These are phyloP conservation scores for Fulica atra DNA, from an alignment of 2,113 vertebrate genomes.

Conservation along the genomic window DNA sequence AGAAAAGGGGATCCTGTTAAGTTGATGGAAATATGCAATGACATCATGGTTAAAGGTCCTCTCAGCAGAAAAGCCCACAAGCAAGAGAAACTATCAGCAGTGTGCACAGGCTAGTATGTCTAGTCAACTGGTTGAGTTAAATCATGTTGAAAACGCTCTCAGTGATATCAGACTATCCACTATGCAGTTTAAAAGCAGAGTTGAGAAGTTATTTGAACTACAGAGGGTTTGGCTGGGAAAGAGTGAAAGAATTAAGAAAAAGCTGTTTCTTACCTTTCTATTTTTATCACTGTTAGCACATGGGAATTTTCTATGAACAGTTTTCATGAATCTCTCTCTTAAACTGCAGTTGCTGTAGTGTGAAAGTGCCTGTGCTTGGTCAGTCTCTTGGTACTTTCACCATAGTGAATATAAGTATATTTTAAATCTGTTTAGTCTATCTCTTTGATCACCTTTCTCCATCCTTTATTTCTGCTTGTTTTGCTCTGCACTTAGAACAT, in stretches of 20 bases:
- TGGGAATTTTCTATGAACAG: slow-evolving; percentile 5
- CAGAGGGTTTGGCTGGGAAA: neutral
- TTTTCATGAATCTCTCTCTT: neutral
- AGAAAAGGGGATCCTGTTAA: neutral
- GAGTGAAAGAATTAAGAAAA: neutral
- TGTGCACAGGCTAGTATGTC: neutral
- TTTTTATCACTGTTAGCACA: neutral
- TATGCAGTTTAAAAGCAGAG: neutral
- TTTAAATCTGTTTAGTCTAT: neutral
- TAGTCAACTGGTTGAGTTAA: neutral
- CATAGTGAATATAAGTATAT: neutral
- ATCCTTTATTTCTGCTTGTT: neutral
- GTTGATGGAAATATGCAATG: neutral
- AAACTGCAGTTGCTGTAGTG: neutral
- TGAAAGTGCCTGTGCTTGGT: neutral
- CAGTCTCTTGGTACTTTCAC: neutral
- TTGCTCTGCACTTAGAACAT: neutral
- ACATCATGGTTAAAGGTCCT: neutral
- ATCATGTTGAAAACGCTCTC: neutral
- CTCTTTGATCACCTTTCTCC: neutral
- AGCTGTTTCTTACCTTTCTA: neutral
- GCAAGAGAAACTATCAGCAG: neutral
- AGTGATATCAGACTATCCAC: neutral
- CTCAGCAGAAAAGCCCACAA: neutral
- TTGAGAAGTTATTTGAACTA: neutral